These are phyloP conservation scores for Heliconius hortense DNA, from an alignment of 2,888 invertebrate species.

Conservation along the genomic window DNA sequence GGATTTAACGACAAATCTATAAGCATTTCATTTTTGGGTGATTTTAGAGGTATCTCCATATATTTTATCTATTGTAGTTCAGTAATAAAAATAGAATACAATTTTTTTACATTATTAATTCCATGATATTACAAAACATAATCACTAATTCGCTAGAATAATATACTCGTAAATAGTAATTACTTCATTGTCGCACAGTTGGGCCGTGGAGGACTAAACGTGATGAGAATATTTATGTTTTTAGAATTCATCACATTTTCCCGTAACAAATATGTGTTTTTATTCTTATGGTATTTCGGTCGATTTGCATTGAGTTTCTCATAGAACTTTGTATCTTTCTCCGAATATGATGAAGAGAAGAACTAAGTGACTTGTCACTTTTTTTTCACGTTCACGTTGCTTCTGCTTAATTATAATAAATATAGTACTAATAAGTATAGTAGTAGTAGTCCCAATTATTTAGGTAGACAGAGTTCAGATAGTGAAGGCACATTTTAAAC, in stretches of 20 bases:
- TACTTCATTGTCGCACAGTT: no score
- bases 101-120: no score
- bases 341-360: not conserved
- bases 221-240: not conserved
- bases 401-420: no score
- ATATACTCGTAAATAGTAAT: not conserved
- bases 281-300: not conserved
- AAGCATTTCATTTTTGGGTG: conserved; percentile 82
- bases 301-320: not conserved
- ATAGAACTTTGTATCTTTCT: not conserved
- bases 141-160: not conserved
- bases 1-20: conserved; percentile 79
- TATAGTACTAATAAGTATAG: no score
- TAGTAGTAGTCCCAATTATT: not conserved
- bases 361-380: not conserved
- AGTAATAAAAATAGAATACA: no score
- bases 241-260: not conserved
- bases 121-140: not conserved
- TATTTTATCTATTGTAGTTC: no score
- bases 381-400: no score
- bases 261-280: not conserved
- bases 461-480: not conserved
- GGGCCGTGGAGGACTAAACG: not conserved
- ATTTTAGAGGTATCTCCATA: conserved; percentile 68
- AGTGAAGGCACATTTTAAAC: no score